Base-by-base conservation (phyloP, 2,888 invertebrate genomes). In the Drosophila testacea region DNA sequence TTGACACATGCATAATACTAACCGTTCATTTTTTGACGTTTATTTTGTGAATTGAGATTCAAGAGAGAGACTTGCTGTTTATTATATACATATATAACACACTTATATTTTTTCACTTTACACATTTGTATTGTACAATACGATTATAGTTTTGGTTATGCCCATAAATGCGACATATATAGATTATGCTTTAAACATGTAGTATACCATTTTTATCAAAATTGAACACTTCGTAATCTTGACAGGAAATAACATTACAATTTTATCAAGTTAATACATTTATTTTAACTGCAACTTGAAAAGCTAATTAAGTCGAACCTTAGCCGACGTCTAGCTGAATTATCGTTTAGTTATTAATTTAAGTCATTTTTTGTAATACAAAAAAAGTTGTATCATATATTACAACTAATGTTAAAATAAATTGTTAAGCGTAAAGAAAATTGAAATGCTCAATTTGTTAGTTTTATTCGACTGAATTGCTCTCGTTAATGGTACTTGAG, bases 331-430 rank as follows among this genome's bases (percentile, higher is more conserved):
- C 28, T 83, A 83, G 87, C 84, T 72, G 75, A 87, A 88, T 83
- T 88, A 85, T 88, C 34, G 57, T 73, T 83, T 69, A 88, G 86
- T 69, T 78, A 67, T 61, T 55, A 50, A 61, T 28, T 66, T 84
- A 84, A 89, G 84, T 36, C 66, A 81, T 68, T 89, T 82, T 82
- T 89, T 85, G 75, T 89, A 87, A 88, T 62, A 73, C 71, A 55
- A 81, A 67, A 22, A 71, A 77, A 84, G 68, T 73, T 87, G 73
- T 84, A 79, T 71, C 71, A 78, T 77, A 73, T 72, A 47, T 48
- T 76, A 88, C 72, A 85, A 88, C 69, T 79, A 76, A 79, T 89
- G 89, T 89, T 88, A 89, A 81, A 85, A 85, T 89, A 89, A 88
- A 85, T 79, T 89, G 88, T 89, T 85, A 85, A 82, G 88, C 69